Base-by-base conservation (phyloP, 2,888 invertebrate species). In the Philereme transversata region DNA sequence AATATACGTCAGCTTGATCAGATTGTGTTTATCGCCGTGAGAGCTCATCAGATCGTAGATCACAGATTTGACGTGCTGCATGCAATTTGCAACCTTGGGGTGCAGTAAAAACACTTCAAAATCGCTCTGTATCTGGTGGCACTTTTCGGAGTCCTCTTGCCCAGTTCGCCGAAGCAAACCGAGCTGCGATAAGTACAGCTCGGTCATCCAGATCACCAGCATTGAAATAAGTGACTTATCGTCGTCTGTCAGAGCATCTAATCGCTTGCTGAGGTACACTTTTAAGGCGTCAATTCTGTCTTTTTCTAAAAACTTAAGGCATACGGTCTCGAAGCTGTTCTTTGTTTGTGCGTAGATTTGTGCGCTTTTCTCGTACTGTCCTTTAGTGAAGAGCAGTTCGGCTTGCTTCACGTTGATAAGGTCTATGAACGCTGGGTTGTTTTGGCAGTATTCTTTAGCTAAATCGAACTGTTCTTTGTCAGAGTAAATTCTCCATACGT, bases 141-240 rank as follows among this genome's bases (percentile, higher is more conserved):
- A 96, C 45, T 93, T 87, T 2, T 87, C 73, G 3, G 91, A 84
- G 52, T 89, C 85, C 4, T 82, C 82, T 55, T 84, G 77, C 0
- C 86, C 90, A 0, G 88, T 86, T 6, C 94, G 89, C 3, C 95
- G 86, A 50, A 97, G 88, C 48, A 95, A 90, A n/a, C 98, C 97
- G 59, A 99, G 93, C 84, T 98, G 96, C 57, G 96, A 97, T 68
- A 99, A 92, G 83, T 96, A 98, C 38, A 99, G 90, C 85, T 99
- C 99, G 0, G 98, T 95, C 71, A 99, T 94, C 99, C 99, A 99
- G 57, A 98, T 94, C 0, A 99, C 97, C 43, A 99, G 93, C 95
- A 99, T 97, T 0, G 98, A 98, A 51, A 97, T 95, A 76, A 98
- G 96, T 0, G 98, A 97, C 77, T 96, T 96, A 69, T 98, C 97